phyloP scores from a whole-genome alignment of 92 coral and sea anemone species.

The Palythoa heliodiscus region DNA sequence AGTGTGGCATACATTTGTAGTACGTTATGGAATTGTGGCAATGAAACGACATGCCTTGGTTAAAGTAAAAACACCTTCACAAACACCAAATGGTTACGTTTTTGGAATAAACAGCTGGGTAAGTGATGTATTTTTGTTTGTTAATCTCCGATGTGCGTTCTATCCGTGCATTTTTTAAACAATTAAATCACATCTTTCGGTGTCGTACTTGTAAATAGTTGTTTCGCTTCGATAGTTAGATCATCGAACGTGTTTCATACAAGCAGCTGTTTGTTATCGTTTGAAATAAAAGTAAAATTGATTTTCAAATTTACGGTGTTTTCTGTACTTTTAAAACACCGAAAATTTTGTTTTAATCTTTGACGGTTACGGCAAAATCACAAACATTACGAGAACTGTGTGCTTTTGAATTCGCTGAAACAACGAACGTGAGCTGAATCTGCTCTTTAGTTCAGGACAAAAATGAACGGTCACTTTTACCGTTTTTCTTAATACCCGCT shows the following conservation, averaged over 20 bases:
- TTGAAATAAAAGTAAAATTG: not conserved
- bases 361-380: not conserved
- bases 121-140: slow-evolving; percentile 50
- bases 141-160: not conserved
- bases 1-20: not conserved
- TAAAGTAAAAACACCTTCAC: slow-evolving; percentile 64
- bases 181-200: not conserved
- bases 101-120: slow-evolving; percentile 99
- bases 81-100: slow-evolving; percentile 78
- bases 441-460: too few species aligned
- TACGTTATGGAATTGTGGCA: not conserved
- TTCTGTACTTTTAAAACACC: not conserved
- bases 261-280: not conserved
- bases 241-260: not conserved
- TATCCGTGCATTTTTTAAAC: not conserved
- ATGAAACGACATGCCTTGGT: slow-evolving; percentile 98
- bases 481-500: too few species aligned
- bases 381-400: not conserved
- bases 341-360: not conserved
- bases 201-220: not conserved
- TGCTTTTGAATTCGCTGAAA: too few species aligned
- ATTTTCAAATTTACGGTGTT: not conserved
- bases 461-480: too few species aligned
- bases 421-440: too few species aligned
- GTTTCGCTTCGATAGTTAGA: not conserved